Base-by-base conservation (phyloP, 2,888 invertebrate species). In the Latheticus oryzae region DNA sequence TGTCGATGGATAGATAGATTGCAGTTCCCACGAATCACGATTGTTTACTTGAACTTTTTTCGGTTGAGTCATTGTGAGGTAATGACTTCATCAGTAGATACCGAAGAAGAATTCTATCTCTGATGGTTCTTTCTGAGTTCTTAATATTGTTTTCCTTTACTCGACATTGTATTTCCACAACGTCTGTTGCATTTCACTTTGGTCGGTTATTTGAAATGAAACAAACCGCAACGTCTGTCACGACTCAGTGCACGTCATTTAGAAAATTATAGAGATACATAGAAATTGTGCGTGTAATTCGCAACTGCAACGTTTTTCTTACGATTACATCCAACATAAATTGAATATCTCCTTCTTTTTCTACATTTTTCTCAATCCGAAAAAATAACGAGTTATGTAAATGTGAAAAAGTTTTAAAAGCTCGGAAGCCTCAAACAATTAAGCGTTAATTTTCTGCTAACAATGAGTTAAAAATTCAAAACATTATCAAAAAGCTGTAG, bases 11-110 rank as follows among this genome's bases (percentile, higher is more conserved):
- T 45, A 21, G 45, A 47, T 57, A 24, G 57, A 57, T 57, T 51
- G 28, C 37, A 61, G 61, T 69, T 69, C 67, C 65, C 67, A 68
- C 69, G 66, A 68, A 65, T 64, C 67, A 64, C 66, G 65, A 63
- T 65, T 66, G 66, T 66, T 68, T 66, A 64, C 65, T 64, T 48
- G 61, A 63, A 66, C 63, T 71, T 70, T 68, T 65, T 69, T 65
- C 60, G 60, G 59, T 60, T 62, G 60, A 68, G 66, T 70, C 70
- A 70, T 69, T 68, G 64, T 65, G 64, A 66, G 64, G 65, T 71
- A 71, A 71, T 70, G 67, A 70, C 71, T 71, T 71, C 69, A 71
- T 71, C 70, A 43, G 43, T 35, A 24, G 50, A 56, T 56, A 56
- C 43, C 52, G 32, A 43, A 28, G n/a, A n/a, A n/a, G 21, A 3